These are phyloP conservation scores for Spondyliosoma cantharus DNA, from an alignment of 2,797 vertebrate species.

Conservation along the genomic window DNA sequence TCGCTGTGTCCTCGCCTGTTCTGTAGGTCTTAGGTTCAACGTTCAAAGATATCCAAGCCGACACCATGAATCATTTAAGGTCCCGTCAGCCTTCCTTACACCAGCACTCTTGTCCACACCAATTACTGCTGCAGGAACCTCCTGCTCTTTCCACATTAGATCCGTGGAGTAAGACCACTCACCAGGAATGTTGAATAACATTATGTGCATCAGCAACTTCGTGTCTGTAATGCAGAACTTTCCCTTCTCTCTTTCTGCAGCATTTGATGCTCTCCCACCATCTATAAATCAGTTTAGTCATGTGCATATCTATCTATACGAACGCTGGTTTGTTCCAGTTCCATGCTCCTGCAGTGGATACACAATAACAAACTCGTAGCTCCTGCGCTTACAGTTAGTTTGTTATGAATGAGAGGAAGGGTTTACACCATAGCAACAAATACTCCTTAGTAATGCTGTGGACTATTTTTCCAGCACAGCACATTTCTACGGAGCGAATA, in stretches of 20 bases:
- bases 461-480: conserved; percentile 62
- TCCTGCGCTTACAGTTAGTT: conserved; percentile 36
- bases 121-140: conserved; percentile 76
- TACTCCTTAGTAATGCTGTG: conserved; percentile 58
- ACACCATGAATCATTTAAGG: conserved; percentile 81
- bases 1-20: conserved; percentile 62
- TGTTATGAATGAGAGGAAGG: conserved; percentile 58
- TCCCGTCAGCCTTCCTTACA: conserved; percentile 73
- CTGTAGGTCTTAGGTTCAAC: conserved; percentile 72
- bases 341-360: conserved; percentile 15
- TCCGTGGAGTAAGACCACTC: conserved; percentile 68
- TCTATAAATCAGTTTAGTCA: conserved; percentile 52
- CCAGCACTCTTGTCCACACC: conserved; percentile 75
- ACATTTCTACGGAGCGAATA: conserved; percentile 60
- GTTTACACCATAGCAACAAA: conserved; percentile 68
- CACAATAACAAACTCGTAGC: conserved; percentile 33
- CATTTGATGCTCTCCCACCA: conserved; percentile 33
- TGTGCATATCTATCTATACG: conserved; percentile 35
- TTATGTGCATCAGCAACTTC: conserved; percentile 75
- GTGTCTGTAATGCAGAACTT: conserved; percentile 61
- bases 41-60: conserved; percentile 78
- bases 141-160: conserved; percentile 80
- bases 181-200: conserved; percentile 72
- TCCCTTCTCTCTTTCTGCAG: conserved; percentile 44
- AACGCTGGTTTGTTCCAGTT: conserved; percentile 36